Evolutionary conservation across 2,113 vertebrate species (phyloP), one percentile per base, ranked within the genome.

Genomic region (Gymnobelideus leadbeateri): DNA sequence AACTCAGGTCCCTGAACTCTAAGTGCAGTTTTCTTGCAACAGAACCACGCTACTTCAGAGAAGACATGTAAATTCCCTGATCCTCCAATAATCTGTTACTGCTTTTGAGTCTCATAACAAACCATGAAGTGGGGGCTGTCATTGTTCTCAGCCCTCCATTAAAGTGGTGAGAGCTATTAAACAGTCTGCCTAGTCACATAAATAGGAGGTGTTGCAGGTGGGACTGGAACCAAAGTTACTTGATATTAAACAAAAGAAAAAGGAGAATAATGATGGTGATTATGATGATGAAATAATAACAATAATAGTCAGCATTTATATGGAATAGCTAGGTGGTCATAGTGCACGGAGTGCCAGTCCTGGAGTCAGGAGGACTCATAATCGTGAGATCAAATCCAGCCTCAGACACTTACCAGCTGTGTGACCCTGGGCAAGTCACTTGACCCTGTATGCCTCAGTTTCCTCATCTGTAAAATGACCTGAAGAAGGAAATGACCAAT

Each of bases 201-300:
- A 2, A 28, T 21, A 53, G n/a, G 5, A 31, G 11, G 8, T 51
- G 68, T n/a, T 95, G 46, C 54, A 93, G 28, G 92, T 91, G 24
- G 61, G n/a, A 93, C 84, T 95, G 92, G 43, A 89, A 95, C 92
- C 46, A 53, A 93, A 89, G 23, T 51, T n/a, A 28, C 55, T 10
- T 57, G 8, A 57, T 57, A 57, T 57, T 28, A 37, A 37, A 37
- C 57, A 31, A 68, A 68, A 31, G 28, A 37, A 61, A 26, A 25
- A 57, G 14, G 26, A 31, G 10, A 77, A n/a, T n/a, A 37, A 37
- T 68, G 8, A 28, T 57, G 51, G 51, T 51, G 50, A 51, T 51
- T 8, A 11, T 11, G 50, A 51, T 51, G 50, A 11, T 51, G 7
- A 51, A 49, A 49, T 49, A 49, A 49, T 49, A 49, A 49, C 47